Evolutionary conservation across 2,888 invertebrate genomes (phyloP).

Genomic region (Blera fallax): DNA sequence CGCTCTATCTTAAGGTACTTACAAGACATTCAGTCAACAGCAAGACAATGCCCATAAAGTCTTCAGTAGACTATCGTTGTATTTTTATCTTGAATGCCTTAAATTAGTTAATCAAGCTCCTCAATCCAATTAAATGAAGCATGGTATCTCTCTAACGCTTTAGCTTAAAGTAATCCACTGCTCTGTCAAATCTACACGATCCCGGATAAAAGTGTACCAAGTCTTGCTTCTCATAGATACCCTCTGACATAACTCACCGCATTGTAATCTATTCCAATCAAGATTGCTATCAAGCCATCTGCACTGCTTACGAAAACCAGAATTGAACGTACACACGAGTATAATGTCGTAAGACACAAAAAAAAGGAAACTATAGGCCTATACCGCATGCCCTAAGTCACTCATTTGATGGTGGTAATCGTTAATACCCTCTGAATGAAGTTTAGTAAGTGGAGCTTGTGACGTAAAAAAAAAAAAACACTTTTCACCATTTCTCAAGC

Average conservation of each 20-base stretch:
- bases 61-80: too few relatives aligned
- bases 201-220: neutral
- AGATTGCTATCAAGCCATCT: neutral
- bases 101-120: neutral
- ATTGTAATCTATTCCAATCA: conserved; percentile 3
- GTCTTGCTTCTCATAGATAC: neutral
- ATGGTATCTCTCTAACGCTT: neutral
- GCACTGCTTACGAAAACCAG: neutral
- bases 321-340: neutral
- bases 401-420: conserved; percentile 10
- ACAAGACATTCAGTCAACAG: too few relatives aligned
- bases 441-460: conserved; percentile 4
- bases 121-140: neutral
- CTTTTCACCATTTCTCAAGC: neutral
- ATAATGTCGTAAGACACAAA: neutral
- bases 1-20: too few relatives aligned
- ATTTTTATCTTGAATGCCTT: neutral
- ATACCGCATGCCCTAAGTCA: neutral
- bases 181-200: neutral
- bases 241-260: neutral
- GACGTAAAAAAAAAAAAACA: conserved; percentile 15
- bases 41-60: too few relatives aligned
- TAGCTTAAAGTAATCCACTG: neutral
- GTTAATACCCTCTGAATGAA: neutral
- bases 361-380: neutral